Base-by-base conservation (phyloP, 2,888 invertebrate genomes). In the Drosophila meridionalis region DNA sequence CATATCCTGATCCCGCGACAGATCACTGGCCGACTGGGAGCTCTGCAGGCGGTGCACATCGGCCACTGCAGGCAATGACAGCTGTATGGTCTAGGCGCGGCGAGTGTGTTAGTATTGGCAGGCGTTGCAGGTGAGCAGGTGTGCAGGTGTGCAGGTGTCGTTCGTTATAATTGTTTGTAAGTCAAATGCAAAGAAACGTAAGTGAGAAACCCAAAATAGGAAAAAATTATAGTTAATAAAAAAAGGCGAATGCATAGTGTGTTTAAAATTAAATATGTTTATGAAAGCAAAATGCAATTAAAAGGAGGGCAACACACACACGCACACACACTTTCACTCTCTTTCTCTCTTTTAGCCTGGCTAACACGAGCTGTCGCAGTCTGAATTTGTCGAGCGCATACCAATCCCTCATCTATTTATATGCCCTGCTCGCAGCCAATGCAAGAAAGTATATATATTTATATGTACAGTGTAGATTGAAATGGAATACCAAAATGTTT, bases 11-110 rank as follows among this genome's bases (percentile, higher is more conserved):
- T 68, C 61, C 20, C 74, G 72, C 4, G 61, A 61, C 40, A 88
- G 55, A 47, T 90, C 83, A 69, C 76, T 78, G 62, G 92, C 93
- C 45, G 93, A 93, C 34, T 90, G 91, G 0, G 93, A 93, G 60
- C 68, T 80, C 48, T 85, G 87, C 53, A 93, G 73, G 36, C 78
- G 78, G 38, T 84, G 82, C 59, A 40, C 32, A 58, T 67, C 64
- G 71, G 48, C 55, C 56, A 55, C 26, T 7, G 63, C 4, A 3
- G 66, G 8, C 47, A 50, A 26, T 1, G 71, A 70, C 73, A 87
- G 20, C 55, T 67, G 55, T 40, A 63, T 48, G 50, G 80, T 79
- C 88, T 87, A 61, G 53, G 45, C 62, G 63, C 38, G 64, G 62
- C 43, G 34, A 50, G 53, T 69, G 40, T 65, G 70, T 80, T 80